Evolutionary conservation across 2,888 invertebrate species (phyloP), one percentile per base, ranked within the genome.

Genomic region (Chymomyza caudatula): DNA sequence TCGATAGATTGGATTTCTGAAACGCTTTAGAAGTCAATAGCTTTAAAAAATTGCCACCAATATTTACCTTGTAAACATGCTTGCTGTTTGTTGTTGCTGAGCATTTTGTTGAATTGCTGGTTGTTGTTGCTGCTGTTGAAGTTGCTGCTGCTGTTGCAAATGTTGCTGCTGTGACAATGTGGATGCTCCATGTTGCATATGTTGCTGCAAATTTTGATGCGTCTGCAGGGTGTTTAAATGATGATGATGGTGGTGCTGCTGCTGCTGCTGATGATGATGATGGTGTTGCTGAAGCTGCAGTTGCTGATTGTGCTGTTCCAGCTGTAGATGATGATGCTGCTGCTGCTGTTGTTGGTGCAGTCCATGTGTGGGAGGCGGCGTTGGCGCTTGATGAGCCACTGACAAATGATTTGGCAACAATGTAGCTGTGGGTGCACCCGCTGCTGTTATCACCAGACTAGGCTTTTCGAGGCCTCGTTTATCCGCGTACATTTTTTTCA

Each of bases 41-140:
- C 4, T 29, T 11, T 15, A 42, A 43, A 43, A 67, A 17, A 77
- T 79, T 75, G 84, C 84, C 81, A 79, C 79, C 77, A 81, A 78
- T 71, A 74, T 79, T 84, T 71, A 84, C 82, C 82, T 77, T 77
- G 85, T 82, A 81, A 82, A 82, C 82, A 82, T 82, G 83, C 80
- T 80, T 74, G 83, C 83, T 67, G 80, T 64, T 23, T 53, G 53
- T 25, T 53, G 53, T 15, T 64, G 62, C 0, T 73, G 73, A 37
- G 29, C 29, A 37, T 37, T 37, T 37, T 37, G 29, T 37, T 37
- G 29, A 2, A 37, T 11, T 4, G 29, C 29, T 25, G 79, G 79
- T 52, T 78, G 79, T 44, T 70, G 72, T 8, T 68, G 76, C 55
- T 74, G 76, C 37, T 65, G 68, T 52, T 69, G 69, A 17, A 72